These are phyloP conservation scores for Phengaris alcon DNA, from an alignment of 2,888 invertebrate species.

Conservation along the genomic window DNA sequence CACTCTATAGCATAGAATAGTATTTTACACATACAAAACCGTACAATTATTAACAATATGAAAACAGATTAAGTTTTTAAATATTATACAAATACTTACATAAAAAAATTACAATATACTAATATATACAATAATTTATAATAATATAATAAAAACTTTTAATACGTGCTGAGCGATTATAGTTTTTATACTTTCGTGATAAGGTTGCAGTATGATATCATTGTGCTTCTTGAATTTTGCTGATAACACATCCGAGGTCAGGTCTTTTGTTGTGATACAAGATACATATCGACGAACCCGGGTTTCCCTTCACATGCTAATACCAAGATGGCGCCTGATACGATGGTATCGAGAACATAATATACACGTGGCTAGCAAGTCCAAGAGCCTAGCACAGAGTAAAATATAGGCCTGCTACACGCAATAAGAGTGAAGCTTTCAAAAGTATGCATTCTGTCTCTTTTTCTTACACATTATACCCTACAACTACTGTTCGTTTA, in stretches of 20 bases:
- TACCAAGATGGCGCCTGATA: conserved; percentile 60
- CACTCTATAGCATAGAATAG: no score
- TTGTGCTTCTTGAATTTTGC: conserved; percentile 44
- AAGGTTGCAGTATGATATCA: conserved; percentile 26
- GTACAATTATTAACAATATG: no score
- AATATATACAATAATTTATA: no score
- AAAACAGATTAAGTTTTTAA: no score
- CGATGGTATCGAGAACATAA: conserved; percentile 50
- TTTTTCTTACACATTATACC: no score
- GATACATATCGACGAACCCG: conserved; percentile 50
- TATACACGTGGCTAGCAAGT: conserved; percentile 8
- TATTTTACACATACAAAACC: conserved; percentile 32
- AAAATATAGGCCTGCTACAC: background rate
- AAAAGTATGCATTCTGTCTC: background rate
- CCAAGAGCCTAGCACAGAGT: background rate
- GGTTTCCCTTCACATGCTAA: conserved; percentile 66
- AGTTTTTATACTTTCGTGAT: conserved; percentile 21
- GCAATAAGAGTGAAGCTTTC: background rate
- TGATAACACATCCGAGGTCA: conserved; percentile 70
- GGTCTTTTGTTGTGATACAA: conserved; percentile 68
- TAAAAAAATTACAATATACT: no score
- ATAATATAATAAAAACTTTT: no score
- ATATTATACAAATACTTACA: no score
- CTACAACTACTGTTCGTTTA: no score
- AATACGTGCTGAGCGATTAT: conserved; percentile 23